A percentile compares a stretch with the other conserved stretches of the same genome.
Conservation (phyloP, 2,888 invertebrate genomes). For the Cephus nigrinus region DNA sequence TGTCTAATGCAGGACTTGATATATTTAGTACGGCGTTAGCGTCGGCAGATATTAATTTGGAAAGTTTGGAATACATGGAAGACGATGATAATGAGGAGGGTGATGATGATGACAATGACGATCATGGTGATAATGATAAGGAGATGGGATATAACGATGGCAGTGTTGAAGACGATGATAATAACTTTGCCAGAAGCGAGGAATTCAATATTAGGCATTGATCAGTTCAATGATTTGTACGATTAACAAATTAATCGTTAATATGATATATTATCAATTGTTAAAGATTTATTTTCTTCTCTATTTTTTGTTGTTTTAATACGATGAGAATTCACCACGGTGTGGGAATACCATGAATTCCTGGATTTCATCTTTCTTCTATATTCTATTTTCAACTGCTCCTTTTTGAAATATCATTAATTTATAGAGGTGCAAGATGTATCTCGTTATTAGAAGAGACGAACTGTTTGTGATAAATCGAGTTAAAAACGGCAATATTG, state of each 20-base stretch:
- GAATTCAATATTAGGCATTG: slow-evolving; percentile 38
- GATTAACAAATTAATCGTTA: slow-evolving; percentile 22
- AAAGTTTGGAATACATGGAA: slow-evolving; percentile 70
- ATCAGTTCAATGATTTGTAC: slow-evolving; percentile 38
- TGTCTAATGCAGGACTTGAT: slow-evolving; percentile 65
- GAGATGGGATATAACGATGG: slow-evolving; percentile 21
- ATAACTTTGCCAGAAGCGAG: neutral
- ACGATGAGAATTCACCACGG: neutral
- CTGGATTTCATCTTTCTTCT: neutral
- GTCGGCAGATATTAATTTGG: slow-evolving; percentile 69
- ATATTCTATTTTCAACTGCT: neutral
- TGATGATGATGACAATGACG: slow-evolving; percentile 6
- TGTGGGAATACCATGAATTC: neutral
- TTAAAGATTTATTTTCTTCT: slow-evolving; percentile 21
- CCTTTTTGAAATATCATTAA: neutral
- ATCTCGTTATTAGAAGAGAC: neutral
- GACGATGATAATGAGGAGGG: slow-evolving; percentile 52
- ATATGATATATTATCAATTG: slow-evolving; percentile 13
- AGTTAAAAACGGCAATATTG: neutral
- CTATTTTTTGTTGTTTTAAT: slow-evolving; percentile 17
- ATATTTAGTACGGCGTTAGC: slow-evolving; percentile 70
- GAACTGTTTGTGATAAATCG: neutral
- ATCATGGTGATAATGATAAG: neutral
- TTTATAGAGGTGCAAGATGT: neutral
- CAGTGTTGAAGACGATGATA: neutral